Evolutionary conservation across 1,140 invertebrate genomes (phyloP).

Genomic region (Bombus difficillimus): DNA sequence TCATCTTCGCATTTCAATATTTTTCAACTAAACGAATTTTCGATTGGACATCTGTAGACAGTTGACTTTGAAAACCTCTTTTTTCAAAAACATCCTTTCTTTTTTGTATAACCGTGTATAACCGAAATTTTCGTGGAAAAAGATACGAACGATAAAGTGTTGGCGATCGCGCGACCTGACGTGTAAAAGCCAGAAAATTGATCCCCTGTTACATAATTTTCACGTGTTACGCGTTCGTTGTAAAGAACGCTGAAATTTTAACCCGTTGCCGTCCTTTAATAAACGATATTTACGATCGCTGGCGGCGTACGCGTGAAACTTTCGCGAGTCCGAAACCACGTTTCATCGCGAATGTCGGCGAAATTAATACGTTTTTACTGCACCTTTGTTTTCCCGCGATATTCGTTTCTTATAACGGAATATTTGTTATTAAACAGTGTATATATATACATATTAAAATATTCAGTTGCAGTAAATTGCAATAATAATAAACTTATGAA

Average conservation of each 20-base stretch:
- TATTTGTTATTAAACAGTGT: not conserved
- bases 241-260: conserved; percentile 38
- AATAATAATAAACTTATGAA: too few species aligned
- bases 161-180: not conserved
- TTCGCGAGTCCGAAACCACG: not conserved
- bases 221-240: conserved; percentile 10
- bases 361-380: conserved; percentile 1
- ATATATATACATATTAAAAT: too few species aligned
- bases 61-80: too few species aligned
- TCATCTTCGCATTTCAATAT: too few species aligned
- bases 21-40: too few species aligned
- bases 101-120: not conserved
- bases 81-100: not conserved
- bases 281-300: conserved; percentile 48
- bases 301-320: not conserved
- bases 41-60: too few species aligned
- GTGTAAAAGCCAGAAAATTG: conserved; percentile 28
- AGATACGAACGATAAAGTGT: not conserved
- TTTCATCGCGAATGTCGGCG: not conserved
- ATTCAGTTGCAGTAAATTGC: too few species aligned
- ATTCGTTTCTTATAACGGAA: not conserved
- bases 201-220: conserved; percentile 42
- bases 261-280: conserved; percentile 39
- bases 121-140: not conserved
- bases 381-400: not conserved